Evolutionary conservation across 2,113 vertebrate species (phyloP).

Genomic region (Tylochromis polylepis): DNA sequence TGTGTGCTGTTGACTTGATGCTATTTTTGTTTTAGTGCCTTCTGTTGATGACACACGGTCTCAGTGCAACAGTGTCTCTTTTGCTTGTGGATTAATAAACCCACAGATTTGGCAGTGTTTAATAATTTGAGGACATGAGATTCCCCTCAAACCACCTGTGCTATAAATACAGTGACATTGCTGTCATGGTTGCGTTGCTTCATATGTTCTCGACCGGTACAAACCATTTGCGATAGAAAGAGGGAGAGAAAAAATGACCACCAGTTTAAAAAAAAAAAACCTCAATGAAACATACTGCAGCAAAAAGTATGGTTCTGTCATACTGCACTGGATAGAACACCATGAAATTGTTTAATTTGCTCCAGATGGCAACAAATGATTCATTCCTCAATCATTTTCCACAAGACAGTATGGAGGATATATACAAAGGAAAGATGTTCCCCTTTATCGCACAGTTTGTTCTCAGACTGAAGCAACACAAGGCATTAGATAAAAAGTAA

Average conservation of each 20-base stretch:
- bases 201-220: neutral
- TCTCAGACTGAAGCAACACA: neutral
- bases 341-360: neutral
- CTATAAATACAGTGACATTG: neutral
- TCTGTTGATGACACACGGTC: neutral
- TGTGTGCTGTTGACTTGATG: neutral
- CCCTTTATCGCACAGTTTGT: neutral
- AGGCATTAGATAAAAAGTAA: neutral
- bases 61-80: neutral
- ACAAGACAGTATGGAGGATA: neutral
- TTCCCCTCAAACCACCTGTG: neutral
- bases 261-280: neutral
- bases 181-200: neutral
- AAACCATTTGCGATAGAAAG: neutral
- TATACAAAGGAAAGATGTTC: neutral
- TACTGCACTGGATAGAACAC: neutral
- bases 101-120: neutral
- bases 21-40: neutral
- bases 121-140: neutral
- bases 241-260: neutral
- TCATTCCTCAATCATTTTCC: neutral
- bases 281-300: neutral
- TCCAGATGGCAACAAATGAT: neutral
- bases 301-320: neutral
- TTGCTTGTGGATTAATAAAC: conserved; percentile 8